Base-by-base conservation (phyloP, 2,113 vertebrate genomes). In the Callionymus lyra region DNA sequence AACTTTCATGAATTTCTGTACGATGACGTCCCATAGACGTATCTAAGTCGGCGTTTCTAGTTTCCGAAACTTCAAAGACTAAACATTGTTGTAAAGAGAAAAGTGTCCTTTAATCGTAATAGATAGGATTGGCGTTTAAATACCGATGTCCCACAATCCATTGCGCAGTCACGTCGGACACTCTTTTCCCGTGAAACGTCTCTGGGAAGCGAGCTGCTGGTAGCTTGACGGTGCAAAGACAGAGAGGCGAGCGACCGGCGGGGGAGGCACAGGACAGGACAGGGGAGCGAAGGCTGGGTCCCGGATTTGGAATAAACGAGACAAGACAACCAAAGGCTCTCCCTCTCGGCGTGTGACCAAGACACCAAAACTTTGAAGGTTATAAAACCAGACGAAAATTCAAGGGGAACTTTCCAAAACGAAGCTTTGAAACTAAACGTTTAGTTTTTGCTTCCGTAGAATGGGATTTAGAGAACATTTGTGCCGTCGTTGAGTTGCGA, bases 391-490 rank as follows among this genome's bases (percentile, higher is more conserved):
- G 18, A 18, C 16, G n/a, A 16, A 5, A 5, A 5, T 27, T 27
- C 8, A 44, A 34, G 8, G 41, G 51, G 50, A 59, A 17, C 45
- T 50, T 54, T 41, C 41, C n/a, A n/a, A n/a, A 33, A 63, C 52
- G 38, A 17, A 67, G 46, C 21, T 27, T 27, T 18, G 12, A 46
- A 65, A 58, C 74, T 55, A 48, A 38, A 72, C 58, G 4, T 61
- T 59, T 37, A 44, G 36, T 53, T 53, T 46, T 3, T 19, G 55
- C 56, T 44, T 55, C 53, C n/a, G n/a, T 52, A 66, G 61, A 77
- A 72, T 77, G 76, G 72, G 67, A 78, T 80, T 82, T 70, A 72
- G 69, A 74, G 45, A 59, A 64, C 59, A 59, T 52, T 50, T 66
- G 56, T 64, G 35, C 36, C 53, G 54, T 51, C 38, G 13, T 2